Conservation (phyloP, 2,888 invertebrate species). For the Meiosimyza decipiens region DNA sequence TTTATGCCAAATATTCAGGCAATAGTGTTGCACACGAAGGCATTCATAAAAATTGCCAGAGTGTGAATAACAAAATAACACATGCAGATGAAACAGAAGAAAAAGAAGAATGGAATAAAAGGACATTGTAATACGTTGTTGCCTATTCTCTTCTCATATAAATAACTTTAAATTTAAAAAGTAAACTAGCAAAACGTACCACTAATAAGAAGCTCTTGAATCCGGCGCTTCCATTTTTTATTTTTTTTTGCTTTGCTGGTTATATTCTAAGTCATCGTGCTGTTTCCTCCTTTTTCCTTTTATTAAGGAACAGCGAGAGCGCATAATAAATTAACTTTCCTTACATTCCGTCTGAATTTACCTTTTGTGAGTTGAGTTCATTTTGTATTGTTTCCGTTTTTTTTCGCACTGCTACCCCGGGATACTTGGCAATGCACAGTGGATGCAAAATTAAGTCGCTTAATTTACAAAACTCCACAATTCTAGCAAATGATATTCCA, state of each 20-base stretch:
- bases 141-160: too few relatives aligned
- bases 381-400: not conserved
- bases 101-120: too few relatives aligned
- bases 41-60: not conserved
- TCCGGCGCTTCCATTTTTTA: too few relatives aligned
- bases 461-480: not conserved
- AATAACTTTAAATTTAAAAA: too few relatives aligned
- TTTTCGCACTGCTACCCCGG: not conserved
- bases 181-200: too few relatives aligned
- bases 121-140: too few relatives aligned
- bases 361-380: constrained; percentile 26
- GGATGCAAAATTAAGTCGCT: too few relatives aligned
- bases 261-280: not conserved
- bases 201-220: too few relatives aligned
- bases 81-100: too few relatives aligned
- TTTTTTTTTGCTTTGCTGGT: too few relatives aligned
- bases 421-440: too few relatives aligned
- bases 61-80: too few relatives aligned
- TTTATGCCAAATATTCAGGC: constrained; percentile 3
- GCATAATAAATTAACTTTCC: constrained; percentile 43
- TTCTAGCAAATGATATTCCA: not conserved
- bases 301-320: not conserved
- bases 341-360: constrained; percentile 29
- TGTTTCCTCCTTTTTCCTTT: not conserved
- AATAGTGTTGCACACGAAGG: constrained; percentile 7